Evolutionary conservation across 1,140 invertebrate genomes (phyloP), one percentile per base, ranked within the genome.

Genomic region (Camponotus vicinus): DNA sequence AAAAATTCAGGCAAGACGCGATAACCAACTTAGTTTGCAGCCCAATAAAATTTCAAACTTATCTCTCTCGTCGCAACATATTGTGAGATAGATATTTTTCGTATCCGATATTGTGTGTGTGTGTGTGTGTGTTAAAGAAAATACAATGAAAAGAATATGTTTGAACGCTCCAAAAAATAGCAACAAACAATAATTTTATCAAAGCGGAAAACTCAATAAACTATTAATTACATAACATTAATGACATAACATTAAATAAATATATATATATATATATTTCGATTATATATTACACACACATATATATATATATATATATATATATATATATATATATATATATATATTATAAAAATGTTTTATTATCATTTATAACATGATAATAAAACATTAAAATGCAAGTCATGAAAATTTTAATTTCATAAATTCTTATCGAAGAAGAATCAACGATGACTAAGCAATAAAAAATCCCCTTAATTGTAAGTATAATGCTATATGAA

Each of bases 1-100:
- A 83, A 73, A 83, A 73, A 73, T 75, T 61, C 40, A 13, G n/a
- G 57, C 79, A 83, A 83, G 69, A 73, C 32, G 55, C 8, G 32
- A 73, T 75, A 73, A 63, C 40, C 42, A 67, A 73, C 21, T 73
- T 27, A 61, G n/a, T 18, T 18, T 45, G 32, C 21, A 32, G 11
- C 13, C 34, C 77, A 42, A 70, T 55, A 73, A 40, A 75, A 45
- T 83, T 27, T 40, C 11, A 8, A 42, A 80, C 21, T 70, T 59
- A 57, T 80, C 34, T 59, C 32, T 70, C 64, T 32, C 11, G 42
- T 66, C 32, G 37, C 49, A 32, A 37, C 37, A n/a, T 42, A 27
- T 66, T 40, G 15, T 4, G 13, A 15, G 37, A 37, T 70, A 21
- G 9, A 15, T 3, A 42, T 21, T 37, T 57, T 49, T 66, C 32